phyloP scores from a whole-genome alignment of 2,888 invertebrate genomes.

The Melanostoma mellinum region DNA sequence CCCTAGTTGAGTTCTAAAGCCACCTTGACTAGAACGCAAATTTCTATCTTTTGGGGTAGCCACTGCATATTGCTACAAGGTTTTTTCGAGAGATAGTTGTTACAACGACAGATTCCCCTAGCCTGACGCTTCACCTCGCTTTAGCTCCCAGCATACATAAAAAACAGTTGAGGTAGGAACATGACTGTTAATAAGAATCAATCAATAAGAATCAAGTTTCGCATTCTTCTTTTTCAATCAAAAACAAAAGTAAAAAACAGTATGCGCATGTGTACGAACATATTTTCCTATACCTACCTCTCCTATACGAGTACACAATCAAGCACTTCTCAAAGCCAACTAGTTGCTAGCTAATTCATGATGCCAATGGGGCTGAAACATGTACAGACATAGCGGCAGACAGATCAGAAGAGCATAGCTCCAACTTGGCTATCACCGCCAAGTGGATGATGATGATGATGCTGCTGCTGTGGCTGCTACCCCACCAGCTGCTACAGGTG shows the following conservation, averaged over 20 bases:
- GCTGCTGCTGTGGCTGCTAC: constrained; percentile 10
- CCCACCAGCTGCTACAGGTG: constrained; percentile 47
- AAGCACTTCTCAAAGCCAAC: constrained; percentile 35
- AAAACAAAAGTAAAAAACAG: constrained; percentile 14
- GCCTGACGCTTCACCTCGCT: background rate
- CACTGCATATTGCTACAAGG: too few relatives aligned
- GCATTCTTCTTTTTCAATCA: constrained; percentile 21
- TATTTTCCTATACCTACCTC: background rate
- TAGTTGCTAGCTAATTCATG: constrained; percentile 48
- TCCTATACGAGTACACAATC: constrained; percentile 2
- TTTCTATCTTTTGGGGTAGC: too few relatives aligned
- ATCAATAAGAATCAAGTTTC: constrained; percentile 52
- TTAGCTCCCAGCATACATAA: constrained; percentile 13
- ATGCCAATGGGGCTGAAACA: constrained; percentile 48
- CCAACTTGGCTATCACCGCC: constrained; percentile 50
- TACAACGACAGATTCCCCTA: background rate
- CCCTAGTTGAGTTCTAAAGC: too few relatives aligned
- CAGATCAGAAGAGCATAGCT: constrained; percentile 54
- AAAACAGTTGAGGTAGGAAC: constrained; percentile 40
- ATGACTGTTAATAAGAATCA: constrained; percentile 57
- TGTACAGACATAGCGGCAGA: constrained; percentile 67
- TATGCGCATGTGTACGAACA: background rate
- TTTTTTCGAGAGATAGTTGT: too few relatives aligned
- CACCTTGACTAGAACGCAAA: too few relatives aligned
- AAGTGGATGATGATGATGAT: constrained; percentile 10